A percentile compares a stretch with the other conserved stretches of the same genome.
phyloP scores from a whole-genome alignment of 1,140 invertebrate species.

The Philopotamus ludificatus region DNA sequence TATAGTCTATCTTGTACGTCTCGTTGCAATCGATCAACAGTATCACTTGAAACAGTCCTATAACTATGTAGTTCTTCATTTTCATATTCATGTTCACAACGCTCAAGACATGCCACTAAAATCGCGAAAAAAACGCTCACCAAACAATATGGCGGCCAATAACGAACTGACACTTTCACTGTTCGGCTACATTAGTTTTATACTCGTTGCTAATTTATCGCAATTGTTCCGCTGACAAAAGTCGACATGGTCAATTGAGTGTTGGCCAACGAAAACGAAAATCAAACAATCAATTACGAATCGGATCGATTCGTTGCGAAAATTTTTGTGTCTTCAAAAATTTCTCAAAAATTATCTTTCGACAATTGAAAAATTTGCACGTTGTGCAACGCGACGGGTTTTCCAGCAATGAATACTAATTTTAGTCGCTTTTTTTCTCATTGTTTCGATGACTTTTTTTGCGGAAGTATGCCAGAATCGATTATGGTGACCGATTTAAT shows the following conservation, averaged over 20 bases:
- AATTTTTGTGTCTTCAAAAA: too few species aligned
- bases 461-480: too few species aligned
- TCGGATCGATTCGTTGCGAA: constrained; percentile 35
- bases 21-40: neutral
- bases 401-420: too few species aligned
- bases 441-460: too few species aligned
- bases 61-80: too few species aligned
- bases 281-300: constrained; percentile 13
- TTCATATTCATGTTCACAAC: too few species aligned
- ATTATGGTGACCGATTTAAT: too few species aligned
- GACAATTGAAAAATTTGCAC: too few species aligned
- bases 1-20: neutral
- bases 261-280: constrained; percentile 14
- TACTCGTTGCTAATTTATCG: constrained; percentile 5
- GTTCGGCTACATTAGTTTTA: neutral
- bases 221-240: constrained; percentile 1
- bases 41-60: too few species aligned
- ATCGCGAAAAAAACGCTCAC: neutral
- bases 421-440: too few species aligned
- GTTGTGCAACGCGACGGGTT: too few species aligned
- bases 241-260: neutral
- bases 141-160: neutral
- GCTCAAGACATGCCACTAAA: constrained; percentile 8
- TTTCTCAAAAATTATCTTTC: too few species aligned
- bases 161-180: constrained; percentile 6